Percentiles rank a stretch among this genome's conserved stretches.
Conservation (phyloP, 2,888 invertebrate species). For the Stegophylla sp. region DNA sequence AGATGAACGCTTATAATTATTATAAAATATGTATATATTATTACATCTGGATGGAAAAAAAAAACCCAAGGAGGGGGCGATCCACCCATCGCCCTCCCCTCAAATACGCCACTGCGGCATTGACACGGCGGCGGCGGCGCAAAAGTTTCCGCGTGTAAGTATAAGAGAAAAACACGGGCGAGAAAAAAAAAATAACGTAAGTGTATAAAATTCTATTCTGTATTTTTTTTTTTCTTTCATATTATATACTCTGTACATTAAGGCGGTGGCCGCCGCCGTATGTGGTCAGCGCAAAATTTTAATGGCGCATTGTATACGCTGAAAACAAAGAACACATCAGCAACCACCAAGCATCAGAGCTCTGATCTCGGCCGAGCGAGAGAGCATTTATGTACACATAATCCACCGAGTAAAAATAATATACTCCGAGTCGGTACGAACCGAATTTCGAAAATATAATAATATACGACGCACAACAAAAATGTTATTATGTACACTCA, state of each 20-base stretch:
- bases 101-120: too few relatives aligned
- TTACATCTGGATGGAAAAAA: too few relatives aligned
- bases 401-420: neutral
- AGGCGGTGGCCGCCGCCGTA: neutral
- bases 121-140: too few relatives aligned
- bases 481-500: neutral
- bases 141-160: conserved; percentile 7
- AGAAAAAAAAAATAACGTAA: neutral
- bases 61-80: too few relatives aligned
- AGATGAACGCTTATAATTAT: too few relatives aligned
- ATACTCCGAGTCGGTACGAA: neutral
- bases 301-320: neutral
- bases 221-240: too few relatives aligned
- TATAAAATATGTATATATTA: too few relatives aligned
- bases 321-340: neutral
- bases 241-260: neutral
- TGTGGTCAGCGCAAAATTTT: neutral
- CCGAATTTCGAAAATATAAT: neutral
- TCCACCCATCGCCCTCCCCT: too few relatives aligned
- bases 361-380: too few relatives aligned
- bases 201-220: neutral
- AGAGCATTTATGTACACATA: too few relatives aligned
- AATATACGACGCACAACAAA: neutral
- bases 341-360: too few relatives aligned
- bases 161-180: neutral